Evolutionary conservation across 2,888 invertebrate species (phyloP), one percentile per base, ranked within the genome.

Genomic region (Patella ulyssiponensis): DNA sequence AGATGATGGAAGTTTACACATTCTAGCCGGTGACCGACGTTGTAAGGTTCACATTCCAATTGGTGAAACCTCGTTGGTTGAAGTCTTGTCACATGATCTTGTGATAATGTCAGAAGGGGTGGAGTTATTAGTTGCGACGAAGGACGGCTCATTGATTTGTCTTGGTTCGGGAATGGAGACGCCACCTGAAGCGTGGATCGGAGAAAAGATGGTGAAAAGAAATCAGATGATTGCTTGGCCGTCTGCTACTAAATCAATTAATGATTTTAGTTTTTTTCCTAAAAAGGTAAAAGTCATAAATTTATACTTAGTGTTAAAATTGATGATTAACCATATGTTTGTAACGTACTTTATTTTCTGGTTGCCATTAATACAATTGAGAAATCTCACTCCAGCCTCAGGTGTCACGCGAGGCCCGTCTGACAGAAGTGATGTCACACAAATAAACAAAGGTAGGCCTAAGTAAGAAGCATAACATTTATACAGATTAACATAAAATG

Each of bases 111-210:
- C 86, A 77, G 84, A 86, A 54, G 90, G 89, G 9, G 56, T 88
- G 69, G 90, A 90, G 82, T 71, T 90, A 23, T 81, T 90, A 20
- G 84, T 90, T 33, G 84, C 90, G 17, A 89, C 90, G 33, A 88
- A 83, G 76, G 90, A 90, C 80, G 90, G 90, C 27, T 86, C 89
- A 69, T 76, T 90, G n/a, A 83, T 90, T 33, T 90, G 89, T 79
- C 80, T 90, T 70, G 89, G 89, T 17, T 84, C 81, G 12, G 84
- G 86, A 17, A 79, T 81, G 33, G 84, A 83, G 27, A 79, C 75
- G 1, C 72, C 75, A 15, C 58, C 58, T 2, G 77, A 79, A n/a
- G 78, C 79, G 14, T 58, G 76, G 20, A 77, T 77, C 33, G 80
- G 77, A 20, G 79, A 80, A 17, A 71, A 74, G 33, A 70, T 53